Evolutionary conservation across 2,888 invertebrate genomes (phyloP).

Genomic region (Acanthosepion lycidas): DNA sequence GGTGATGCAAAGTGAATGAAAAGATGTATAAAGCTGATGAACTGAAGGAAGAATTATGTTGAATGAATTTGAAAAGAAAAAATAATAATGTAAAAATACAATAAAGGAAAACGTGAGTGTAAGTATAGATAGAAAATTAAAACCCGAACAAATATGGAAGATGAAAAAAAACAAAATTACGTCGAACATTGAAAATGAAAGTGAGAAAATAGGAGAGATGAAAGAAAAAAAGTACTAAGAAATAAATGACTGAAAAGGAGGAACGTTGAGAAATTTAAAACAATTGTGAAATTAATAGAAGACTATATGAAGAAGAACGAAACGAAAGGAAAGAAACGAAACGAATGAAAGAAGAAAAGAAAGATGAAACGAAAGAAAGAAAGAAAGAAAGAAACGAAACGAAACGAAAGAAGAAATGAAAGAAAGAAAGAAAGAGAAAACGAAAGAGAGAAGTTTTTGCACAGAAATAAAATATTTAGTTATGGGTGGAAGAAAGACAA

Average conservation of each 20-base stretch:
- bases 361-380: neutral
- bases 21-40: no score
- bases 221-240: neutral
- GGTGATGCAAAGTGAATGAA: no score
- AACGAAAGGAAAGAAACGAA: no score
- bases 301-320: no score
- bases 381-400: neutral
- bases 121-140: no score
- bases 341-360: neutral
- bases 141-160: neutral
- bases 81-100: no score
- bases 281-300: no score
- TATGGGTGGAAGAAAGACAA: neutral
- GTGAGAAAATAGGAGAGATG: neutral
- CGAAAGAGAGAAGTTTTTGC: neutral
- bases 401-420: accelerated
- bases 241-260: neutral
- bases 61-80: no score
- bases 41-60: no score
- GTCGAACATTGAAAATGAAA: neutral
- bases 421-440: neutral
- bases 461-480: neutral
- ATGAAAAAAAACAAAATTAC: neutral
- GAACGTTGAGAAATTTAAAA: no score
- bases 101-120: no score